A percentile compares a stretch with the other conserved stretches of the same genome.
Evolutionary conservation across 2,113 vertebrate species (phyloP).

Genomic region (Semnornis frantzii): DNA sequence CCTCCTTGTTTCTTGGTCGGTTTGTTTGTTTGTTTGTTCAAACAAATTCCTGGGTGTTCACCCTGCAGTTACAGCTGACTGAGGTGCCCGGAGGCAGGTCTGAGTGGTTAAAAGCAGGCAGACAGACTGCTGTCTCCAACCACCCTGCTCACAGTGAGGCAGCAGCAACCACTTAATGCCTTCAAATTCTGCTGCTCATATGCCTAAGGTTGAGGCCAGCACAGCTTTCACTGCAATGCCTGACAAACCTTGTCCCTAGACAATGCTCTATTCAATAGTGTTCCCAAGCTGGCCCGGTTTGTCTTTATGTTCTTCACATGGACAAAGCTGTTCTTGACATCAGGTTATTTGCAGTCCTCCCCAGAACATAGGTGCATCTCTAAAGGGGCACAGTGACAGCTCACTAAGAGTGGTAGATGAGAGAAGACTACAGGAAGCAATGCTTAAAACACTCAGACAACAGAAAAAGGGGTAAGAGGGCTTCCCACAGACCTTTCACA

Average conservation of each 20-base stretch:
- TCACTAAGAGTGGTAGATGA: neutral
- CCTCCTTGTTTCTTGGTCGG: neutral
- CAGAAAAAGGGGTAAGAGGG: accelerated
- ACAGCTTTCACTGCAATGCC: accelerated
- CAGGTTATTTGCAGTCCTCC: neutral
- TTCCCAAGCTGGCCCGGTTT: neutral
- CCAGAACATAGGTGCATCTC: neutral
- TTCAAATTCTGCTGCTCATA: neutral
- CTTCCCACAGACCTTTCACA: neutral
- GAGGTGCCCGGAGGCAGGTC: no score
- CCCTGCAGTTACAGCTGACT: neutral
- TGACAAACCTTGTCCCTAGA: neutral
- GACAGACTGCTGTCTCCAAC: neutral
- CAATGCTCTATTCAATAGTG: accelerated
- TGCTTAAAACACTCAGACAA: neutral
- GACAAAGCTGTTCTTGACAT: neutral
- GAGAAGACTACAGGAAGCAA: neutral
- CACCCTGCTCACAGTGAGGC: neutral
- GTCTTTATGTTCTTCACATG: neutral
- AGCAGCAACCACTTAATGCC: neutral
- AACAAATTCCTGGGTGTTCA: neutral
- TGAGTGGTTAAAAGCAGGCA: neutral
- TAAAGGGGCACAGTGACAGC: neutral
- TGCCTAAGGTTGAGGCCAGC: neutral
- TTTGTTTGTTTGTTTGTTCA: no score